phyloP scores from a whole-genome alignment of 2,888 invertebrate species.

The Alentia gelatinosa region DNA sequence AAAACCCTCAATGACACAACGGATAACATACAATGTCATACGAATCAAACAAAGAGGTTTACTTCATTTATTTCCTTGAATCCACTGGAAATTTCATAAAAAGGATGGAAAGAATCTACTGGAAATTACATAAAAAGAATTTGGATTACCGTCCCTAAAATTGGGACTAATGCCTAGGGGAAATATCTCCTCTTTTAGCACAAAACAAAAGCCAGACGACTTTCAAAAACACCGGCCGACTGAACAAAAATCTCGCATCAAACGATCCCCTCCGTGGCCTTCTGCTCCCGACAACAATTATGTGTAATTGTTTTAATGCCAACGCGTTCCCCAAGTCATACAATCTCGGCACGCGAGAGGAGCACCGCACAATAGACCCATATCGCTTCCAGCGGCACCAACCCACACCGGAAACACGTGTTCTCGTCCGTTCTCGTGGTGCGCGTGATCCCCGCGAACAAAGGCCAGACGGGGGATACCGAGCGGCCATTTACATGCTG shows the following conservation, averaged over 20 bases:
- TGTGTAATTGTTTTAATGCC: constrained; percentile 34
- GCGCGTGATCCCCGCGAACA: constrained; percentile 28
- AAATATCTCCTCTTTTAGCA: no score
- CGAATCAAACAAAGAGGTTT: no score
- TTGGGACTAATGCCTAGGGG: no score
- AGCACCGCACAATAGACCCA: constrained; percentile 17
- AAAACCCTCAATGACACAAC: no score
- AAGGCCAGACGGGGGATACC: neutral
- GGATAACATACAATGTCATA: no score
- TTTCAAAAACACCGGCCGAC: neutral
- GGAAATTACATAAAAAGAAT: no score
- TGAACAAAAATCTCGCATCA: neutral
- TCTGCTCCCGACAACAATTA: constrained; percentile 7
- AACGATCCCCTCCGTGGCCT: neutral
- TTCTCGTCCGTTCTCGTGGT: constrained; percentile 28
- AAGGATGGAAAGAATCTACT: no score
- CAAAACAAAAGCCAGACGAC: neutral
- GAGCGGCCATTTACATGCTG: neutral
- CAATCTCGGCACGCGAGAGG: neutral
- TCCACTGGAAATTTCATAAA: no score
- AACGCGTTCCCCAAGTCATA: constrained; percentile 15
- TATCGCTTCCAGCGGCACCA: neutral
- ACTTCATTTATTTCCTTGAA: no score
- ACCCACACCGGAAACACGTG: constrained; percentile 40
- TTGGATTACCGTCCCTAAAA: no score